Evolutionary conservation across 2,113 vertebrate species (phyloP), one percentile per base, ranked within the genome.

Genomic region (Paralichthys olivaceus): DNA sequence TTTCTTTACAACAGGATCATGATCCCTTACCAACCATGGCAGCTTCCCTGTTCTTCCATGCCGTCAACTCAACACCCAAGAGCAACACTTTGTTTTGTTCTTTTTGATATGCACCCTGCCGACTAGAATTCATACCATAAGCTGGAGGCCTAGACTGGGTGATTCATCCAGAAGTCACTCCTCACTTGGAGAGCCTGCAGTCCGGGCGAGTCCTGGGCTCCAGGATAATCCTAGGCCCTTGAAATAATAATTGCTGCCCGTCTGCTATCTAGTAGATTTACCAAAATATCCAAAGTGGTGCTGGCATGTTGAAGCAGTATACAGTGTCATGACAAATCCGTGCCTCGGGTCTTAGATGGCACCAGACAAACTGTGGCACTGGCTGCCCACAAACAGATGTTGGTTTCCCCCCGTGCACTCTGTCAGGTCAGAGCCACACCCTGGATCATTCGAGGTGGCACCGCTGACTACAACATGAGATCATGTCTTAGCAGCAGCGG

Each of bases 341-440:
- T 22, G 81, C 79, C 85, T 72, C 32, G 0, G 69, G 70, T 53
- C 74, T 81, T 65, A 61, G 73, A 40, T 79, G 84, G 86, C 87
- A 83, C 77, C 84, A 84, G 84, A 77, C 79, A n/a, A 47, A 72
- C 67, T 65, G 54, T 62, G 69, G 53, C 63, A 29, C 71, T 53
- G 72, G 72, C 75, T 53, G 65, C 79, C 72, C 81, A 55, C 78
- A 65, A 88, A 71, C 91, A 90, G 86, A 90, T 89, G 92, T 90
- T 84, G 68, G 56, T 43, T 73, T 66, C 84, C 51, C 69, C 84
- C 45, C 69, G 49, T 23, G 25, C 71, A 63, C 32, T 63, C 69
- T 77, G 84, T 81, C 69, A 75, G 74, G 74, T 72, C 69, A 15
- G 43, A 69, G 75, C 63, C 83, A 60, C 88, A 72, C 75, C 81